Evolutionary conservation across 2,888 invertebrate species (phyloP), one percentile per base, ranked within the genome.

Genomic region (Rhagonycha fulva): DNA sequence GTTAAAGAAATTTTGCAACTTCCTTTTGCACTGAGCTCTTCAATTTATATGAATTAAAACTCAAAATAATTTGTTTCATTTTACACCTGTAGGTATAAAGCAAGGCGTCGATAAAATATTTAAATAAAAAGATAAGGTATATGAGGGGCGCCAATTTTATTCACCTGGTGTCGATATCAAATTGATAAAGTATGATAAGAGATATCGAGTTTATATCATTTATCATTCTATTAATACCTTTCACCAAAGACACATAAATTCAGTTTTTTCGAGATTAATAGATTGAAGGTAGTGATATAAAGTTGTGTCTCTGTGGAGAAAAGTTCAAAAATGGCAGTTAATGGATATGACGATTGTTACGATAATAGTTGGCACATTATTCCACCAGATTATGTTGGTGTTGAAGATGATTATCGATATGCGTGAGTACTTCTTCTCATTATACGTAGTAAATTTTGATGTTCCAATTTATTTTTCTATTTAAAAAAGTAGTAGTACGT

Each of bases 341-440:
- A 90, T 83, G 86, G 86, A 67, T 93, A 92, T 82, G 90, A 90
- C 78, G 91, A 91, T 75, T 92, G 91, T 83, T 91, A 91, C 84
- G 94, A 94, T 83, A 90, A 90, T 82, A 90, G 91, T 83, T 94
- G 93, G 93, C 90, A 93, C 76, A 90, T 92, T 81, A 91, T 93
- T 81, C 93, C 93, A 10, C 92, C 93, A 83, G 94, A 94, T 87
- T 94, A 94, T 85, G 91, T 91, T 62, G 89, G 89, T 78, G 86
- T 90, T 88, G 94, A 93, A 66, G 94, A 94, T 70, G 94, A 94
- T 84, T 94, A 93, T 86, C 90, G 93, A 62, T 91, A 91, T 84
- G 89, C 91, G 92, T 92, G 87, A 91, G 92, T 91, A 81, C 32
- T 76, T 71, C 28, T 24, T 66, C n/a, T 3, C n/a, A 24, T 10